Evolutionary conservation across 2,888 invertebrate species (phyloP).

Genomic region (Tetramorium bicarinatum): DNA sequence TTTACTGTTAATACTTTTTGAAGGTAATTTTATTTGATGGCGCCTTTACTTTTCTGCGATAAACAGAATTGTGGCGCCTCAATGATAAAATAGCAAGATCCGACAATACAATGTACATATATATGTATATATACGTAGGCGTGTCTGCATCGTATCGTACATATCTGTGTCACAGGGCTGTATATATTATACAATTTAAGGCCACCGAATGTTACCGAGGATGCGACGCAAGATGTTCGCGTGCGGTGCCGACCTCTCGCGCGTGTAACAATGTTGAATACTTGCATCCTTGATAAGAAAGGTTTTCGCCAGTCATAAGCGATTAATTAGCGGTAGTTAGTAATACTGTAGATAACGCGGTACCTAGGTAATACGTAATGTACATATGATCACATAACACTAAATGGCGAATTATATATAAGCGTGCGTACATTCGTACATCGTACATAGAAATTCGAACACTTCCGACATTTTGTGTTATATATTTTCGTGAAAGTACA

Average conservation of each 20-base stretch:
- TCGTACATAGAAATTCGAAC: constrained; percentile 26
- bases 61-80: constrained; percentile 71
- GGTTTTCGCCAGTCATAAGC: constrained; percentile 56
- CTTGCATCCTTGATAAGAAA: constrained; percentile 60
- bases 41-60: constrained; percentile 61
- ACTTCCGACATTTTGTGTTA: constrained; percentile 20
- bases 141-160: constrained; percentile 76
- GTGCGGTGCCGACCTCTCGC: background rate
- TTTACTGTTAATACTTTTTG: background rate
- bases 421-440: background rate
- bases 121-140: constrained; percentile 52
- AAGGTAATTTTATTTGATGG: constrained; percentile 29
- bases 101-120: constrained; percentile 70
- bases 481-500: constrained; percentile 9
- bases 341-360: constrained; percentile 67
- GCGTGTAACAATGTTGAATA: constrained; percentile 4
- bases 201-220: constrained; percentile 45
- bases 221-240: constrained; percentile 45
- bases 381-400: constrained; percentile 48
- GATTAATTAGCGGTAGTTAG: constrained; percentile 38
- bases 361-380: constrained; percentile 48
- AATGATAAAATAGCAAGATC: constrained; percentile 68
- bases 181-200: constrained; percentile 68
- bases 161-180: constrained; percentile 78
- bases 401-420: constrained; percentile 4